phyloP scores from a whole-genome alignment of 2,888 invertebrate genomes.

The Strigamia maritima region DNA sequence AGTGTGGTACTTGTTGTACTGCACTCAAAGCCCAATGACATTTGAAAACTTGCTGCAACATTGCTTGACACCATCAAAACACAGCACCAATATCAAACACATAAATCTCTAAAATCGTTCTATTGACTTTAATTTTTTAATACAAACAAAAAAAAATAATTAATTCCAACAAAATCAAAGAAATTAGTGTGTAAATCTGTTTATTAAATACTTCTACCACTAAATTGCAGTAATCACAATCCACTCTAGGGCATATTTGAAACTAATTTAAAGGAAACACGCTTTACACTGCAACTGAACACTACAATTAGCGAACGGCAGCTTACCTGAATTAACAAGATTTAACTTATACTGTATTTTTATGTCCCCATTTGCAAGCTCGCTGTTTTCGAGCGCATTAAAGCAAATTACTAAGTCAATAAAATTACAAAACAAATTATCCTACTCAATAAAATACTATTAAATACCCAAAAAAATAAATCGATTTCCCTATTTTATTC shows the following conservation, averaged over 20 bases:
- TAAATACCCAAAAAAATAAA: neutral
- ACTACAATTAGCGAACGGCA: neutral
- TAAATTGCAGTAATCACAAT: neutral
- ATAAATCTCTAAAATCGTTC: neutral
- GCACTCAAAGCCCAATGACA: neutral
- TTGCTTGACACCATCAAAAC: neutral
- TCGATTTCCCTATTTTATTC: neutral
- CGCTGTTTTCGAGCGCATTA: neutral
- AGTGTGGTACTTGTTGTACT: neutral
- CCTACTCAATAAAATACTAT: neutral
- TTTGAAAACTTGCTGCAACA: neutral
- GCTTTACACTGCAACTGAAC: neutral
- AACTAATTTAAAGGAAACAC: neutral
- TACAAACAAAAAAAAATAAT: no score
- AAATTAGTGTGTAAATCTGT: neutral
- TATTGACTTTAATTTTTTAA: no score
- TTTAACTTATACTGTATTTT: neutral
- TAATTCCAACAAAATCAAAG: no score
- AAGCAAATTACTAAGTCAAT: neutral
- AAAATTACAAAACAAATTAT: neutral
- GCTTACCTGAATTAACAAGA: neutral
- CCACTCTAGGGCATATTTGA: neutral
- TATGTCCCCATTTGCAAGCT: neutral
- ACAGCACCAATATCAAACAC: neutral
- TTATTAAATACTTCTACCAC: neutral